Evolutionary conservation across 2,797 vertebrate species (phyloP), one percentile per base, ranked within the genome.

Genomic region (Muraenolepis orangiensis): DNA sequence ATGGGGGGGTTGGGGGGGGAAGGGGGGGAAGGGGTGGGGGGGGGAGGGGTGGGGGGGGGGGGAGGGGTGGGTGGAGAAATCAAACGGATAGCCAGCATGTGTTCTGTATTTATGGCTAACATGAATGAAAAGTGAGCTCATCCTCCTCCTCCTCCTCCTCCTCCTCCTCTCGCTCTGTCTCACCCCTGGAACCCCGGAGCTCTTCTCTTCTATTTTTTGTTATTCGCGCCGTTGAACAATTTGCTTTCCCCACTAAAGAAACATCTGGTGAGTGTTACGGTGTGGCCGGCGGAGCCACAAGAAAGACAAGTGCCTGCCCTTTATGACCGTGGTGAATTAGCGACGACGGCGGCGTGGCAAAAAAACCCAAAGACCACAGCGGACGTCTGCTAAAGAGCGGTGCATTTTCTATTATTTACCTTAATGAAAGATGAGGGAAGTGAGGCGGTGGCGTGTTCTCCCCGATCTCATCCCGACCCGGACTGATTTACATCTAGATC

Each of bases 91-190:
- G 86, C 71, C 81, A 84, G 88, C 93, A 94, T 92, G 90, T 93
- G 93, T 93, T 94, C 89, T 82, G 87, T 93, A 93, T 94, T 94
- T 93, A 94, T 91, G 87, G 87, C 86, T 82, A 87, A 89, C 82
- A 88, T 87, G 90, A 91, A 93, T 92, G 89, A 93, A 93, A 92
- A 93, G 91, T 93, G 93, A 94, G 89, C 90, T 94, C 91, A 93
- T 93, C 89, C 81, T 90, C 87, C 83, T 64, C 90, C 87, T 83
- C 81, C n/a, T n/a, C n/a, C 90, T 94, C 91, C 93, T 93, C 89
- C 81, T 90, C 87, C 83, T 64, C 90, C 87, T 83, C 81, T 61
- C 77, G 78, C 79, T 82, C 75, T 75, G 77, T 81, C 84, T 84
- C 76, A 71, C 76, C 71, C 80, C 83, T 72, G 72, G 82, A 81